Percentiles rank a stretch among this genome's conserved stretches.
Evolutionary conservation across 2,888 invertebrate species (phyloP).

Genomic region (Drosophila lacicola): DNA sequence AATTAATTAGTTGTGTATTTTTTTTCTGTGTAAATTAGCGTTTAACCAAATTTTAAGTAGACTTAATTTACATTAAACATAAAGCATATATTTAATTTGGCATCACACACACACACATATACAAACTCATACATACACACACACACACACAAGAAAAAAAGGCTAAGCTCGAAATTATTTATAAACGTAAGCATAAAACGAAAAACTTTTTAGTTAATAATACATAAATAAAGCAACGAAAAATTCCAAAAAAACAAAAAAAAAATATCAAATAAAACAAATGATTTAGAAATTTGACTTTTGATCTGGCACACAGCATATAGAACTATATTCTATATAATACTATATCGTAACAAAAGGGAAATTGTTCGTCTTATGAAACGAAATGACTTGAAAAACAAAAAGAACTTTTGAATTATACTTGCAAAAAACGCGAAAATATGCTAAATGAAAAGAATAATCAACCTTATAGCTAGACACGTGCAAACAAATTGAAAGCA

Average conservation of each 20-base stretch:
- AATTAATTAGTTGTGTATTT: slow-evolving; percentile 69
- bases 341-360: slow-evolving; percentile 34
- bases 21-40: slow-evolving; percentile 73
- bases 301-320: slow-evolving; percentile 54
- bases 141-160: slow-evolving; percentile 61
- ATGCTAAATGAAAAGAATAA: slow-evolving; percentile 25
- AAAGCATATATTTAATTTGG: slow-evolving; percentile 58
- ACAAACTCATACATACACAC: slow-evolving; percentile 23
- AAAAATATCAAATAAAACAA: slow-evolving; percentile 2
- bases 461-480: slow-evolving; percentile 62
- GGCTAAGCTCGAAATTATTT: slow-evolving; percentile 77
- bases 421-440: slow-evolving; percentile 30
- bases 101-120: slow-evolving; percentile 33
- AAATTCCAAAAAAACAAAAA: slow-evolving; percentile 56
- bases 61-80: slow-evolving; percentile 54
- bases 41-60: slow-evolving; percentile 78
- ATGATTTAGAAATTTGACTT: slow-evolving; percentile 52
- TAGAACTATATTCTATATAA: slow-evolving; percentile 6
- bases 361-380: slow-evolving; percentile 68
- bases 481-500: slow-evolving; percentile 63
- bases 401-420: slow-evolving; percentile 48
- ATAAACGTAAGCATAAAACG: slow-evolving; percentile 65
- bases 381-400: slow-evolving; percentile 62
- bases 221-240: slow-evolving; percentile 64
- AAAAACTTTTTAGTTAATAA: slow-evolving; percentile 72